Conservation (phyloP, 1,140 invertebrate species). For the Venustaconcha ellipsiformis region DNA sequence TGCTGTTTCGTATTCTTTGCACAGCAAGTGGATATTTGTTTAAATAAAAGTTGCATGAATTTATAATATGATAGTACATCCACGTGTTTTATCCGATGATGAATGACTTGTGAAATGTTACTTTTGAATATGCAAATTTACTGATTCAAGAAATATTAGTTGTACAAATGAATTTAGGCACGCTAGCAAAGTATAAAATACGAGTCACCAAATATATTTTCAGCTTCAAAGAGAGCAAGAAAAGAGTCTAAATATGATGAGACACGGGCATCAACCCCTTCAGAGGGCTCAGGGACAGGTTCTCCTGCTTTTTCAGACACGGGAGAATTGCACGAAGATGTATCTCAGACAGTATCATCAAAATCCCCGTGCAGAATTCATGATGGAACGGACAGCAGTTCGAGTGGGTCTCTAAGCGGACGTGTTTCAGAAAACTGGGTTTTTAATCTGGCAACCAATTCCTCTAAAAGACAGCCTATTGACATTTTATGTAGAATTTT, state of each 20-base stretch:
- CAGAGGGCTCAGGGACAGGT: conserved; percentile 20
- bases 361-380: conserved; percentile 5
- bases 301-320: conserved; percentile 24
- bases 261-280: conserved; percentile 15
- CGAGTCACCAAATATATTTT: neutral
- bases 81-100: too few species aligned
- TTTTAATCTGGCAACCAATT: conserved; percentile 21
- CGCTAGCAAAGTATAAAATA: too few species aligned
- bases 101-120: too few species aligned
- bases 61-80: too few species aligned
- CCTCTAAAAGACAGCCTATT: conserved; percentile 69
- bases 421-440: conserved; percentile 32
- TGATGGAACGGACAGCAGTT: conserved; percentile 5
- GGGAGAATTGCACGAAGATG: conserved; percentile 10
- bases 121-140: too few species aligned
- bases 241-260: conserved; percentile 12
- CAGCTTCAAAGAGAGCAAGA: conserved; percentile 22
- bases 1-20: too few species aligned
- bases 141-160: too few species aligned
- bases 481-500: conserved; percentile 86
- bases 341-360: neutral
- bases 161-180: too few species aligned
- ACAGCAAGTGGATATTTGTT: too few species aligned
- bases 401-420: conserved; percentile 10
- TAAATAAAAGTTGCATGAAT: too few species aligned